Evolutionary conservation across 2,888 invertebrate genomes (phyloP).

Genomic region (Nesidiocoris tenuis): DNA sequence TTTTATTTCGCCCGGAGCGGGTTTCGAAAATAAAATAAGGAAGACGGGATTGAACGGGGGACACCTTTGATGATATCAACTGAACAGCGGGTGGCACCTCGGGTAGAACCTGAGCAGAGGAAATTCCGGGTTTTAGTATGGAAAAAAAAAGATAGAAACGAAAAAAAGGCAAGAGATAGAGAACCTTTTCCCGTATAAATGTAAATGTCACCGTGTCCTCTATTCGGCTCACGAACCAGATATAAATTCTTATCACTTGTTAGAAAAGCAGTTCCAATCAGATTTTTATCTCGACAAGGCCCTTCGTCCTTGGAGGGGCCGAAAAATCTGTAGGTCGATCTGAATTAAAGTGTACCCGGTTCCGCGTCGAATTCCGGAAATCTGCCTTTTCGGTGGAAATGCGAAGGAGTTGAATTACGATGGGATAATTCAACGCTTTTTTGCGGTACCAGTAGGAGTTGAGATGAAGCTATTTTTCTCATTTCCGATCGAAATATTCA

Average conservation of each 20-base stretch:
- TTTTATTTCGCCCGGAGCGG: neutral
- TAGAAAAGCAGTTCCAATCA: conserved; percentile 33
- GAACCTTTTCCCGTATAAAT: conserved; percentile 29
- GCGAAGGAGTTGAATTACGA: neutral
- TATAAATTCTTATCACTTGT: conserved; percentile 38
- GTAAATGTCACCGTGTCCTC: conserved; percentile 26
- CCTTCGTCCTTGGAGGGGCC: neutral
- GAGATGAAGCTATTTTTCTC: no score
- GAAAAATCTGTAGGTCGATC: neutral
- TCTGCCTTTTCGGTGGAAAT: neutral
- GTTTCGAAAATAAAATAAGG: neutral
- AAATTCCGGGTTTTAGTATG: neutral
- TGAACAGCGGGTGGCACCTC: neutral
- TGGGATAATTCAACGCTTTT: no score
- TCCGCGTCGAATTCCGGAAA: neutral
- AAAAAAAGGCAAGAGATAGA: neutral
- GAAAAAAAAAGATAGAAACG: conserved; percentile 1
- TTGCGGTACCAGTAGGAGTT: no score
- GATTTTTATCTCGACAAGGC: conserved; percentile 27
- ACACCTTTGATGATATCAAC: conserved; percentile 21
- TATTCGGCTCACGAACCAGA: conserved; percentile 31
- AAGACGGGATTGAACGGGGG: neutral
- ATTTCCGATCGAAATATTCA: no score
- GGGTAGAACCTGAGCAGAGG: neutral
- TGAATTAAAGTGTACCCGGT: neutral